A percentile compares a stretch with the other conserved stretches of the same genome.
These are phyloP conservation scores for Schizothorax lantsangensis DNA, from an alignment of 2,797 vertebrate species.

Conservation along the genomic window DNA sequence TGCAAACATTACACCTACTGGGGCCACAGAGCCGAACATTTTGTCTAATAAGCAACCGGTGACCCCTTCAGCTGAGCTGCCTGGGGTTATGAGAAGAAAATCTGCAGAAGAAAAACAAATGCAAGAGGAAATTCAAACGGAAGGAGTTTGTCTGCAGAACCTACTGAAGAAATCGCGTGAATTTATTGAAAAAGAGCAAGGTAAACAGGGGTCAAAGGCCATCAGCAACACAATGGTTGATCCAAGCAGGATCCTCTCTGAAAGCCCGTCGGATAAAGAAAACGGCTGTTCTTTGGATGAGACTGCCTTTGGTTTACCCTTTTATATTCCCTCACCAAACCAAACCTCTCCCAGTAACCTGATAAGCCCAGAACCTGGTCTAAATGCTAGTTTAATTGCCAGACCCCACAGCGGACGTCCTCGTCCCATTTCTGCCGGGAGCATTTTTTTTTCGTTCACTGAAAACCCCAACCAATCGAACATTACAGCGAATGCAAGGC, in stretches of 20 bases:
- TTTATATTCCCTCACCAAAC: conserved; percentile 67
- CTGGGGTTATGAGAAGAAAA: conserved; percentile 61
- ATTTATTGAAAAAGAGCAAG: conserved; percentile 85
- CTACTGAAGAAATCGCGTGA: conserved; percentile 90
- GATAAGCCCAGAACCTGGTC: conserved; percentile 81
- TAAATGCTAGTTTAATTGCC: conserved; percentile 81
- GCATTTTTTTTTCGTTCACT: conserved; percentile 88
- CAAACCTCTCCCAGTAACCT: conserved; percentile 72
- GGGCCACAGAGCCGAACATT: conserved; percentile 39
- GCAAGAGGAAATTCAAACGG: conserved; percentile 65
- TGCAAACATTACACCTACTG: conserved; percentile 52
- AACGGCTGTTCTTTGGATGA: conserved; percentile 63
- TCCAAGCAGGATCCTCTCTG: conserved; percentile 52
- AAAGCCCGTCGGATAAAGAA: conserved; percentile 82
- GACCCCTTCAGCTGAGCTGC: conserved; percentile 58
- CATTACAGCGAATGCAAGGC: conserved; percentile 68
- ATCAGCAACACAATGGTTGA: conserved; percentile 53
- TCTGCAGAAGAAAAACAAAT: conserved; percentile 73
- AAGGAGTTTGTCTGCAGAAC: conserved; percentile 85
- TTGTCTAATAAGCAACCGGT: conserved; percentile 44
- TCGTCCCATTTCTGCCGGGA: conserved; percentile 87
- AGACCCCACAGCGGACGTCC: conserved; percentile 83
- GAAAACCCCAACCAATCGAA: conserved; percentile 83
- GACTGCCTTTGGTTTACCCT: conserved; percentile 60
- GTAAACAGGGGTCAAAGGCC: conserved; percentile 72